phyloP scores from a whole-genome alignment of 35 echinoderm and acorn worm genomes.

The Amphiura filiformis region DNA sequence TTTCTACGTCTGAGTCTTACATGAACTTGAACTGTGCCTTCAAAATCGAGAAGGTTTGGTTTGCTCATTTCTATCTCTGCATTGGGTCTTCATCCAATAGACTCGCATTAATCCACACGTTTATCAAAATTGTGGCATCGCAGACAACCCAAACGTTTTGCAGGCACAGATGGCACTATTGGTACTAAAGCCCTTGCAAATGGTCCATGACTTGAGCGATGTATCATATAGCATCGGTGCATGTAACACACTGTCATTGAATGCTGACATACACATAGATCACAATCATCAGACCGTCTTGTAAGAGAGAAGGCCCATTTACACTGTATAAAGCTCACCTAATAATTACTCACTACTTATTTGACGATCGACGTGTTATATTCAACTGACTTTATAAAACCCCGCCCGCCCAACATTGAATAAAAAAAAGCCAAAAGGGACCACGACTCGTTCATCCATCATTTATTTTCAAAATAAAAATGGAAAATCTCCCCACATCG shows the following conservation, averaged over 20 bases:
- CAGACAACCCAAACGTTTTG: background rate
- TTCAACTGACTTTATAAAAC: background rate
- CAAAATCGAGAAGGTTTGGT: no score
- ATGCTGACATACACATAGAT: background rate
- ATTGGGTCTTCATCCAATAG: no score
- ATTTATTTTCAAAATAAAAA: background rate
- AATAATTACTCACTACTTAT: conserved; percentile 6
- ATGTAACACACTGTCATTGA: background rate
- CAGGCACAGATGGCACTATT: background rate
- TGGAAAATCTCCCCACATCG: background rate
- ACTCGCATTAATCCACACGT: no score
- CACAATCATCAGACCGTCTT: background rate
- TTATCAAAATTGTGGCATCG: no score
- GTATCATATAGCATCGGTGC: background rate
- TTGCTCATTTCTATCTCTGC: no score
- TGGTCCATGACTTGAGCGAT: background rate
- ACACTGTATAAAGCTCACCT: background rate
- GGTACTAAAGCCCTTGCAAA: background rate
- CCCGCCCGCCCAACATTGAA: background rate
- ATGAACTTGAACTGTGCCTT: no score
- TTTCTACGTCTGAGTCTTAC: no score
- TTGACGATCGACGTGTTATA: background rate
- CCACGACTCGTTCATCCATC: background rate
- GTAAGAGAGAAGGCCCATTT: background rate
- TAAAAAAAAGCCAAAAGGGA: background rate